Base-by-base conservation (phyloP, 2,113 vertebrate species). In the Pseudopodoces humilis region DNA sequence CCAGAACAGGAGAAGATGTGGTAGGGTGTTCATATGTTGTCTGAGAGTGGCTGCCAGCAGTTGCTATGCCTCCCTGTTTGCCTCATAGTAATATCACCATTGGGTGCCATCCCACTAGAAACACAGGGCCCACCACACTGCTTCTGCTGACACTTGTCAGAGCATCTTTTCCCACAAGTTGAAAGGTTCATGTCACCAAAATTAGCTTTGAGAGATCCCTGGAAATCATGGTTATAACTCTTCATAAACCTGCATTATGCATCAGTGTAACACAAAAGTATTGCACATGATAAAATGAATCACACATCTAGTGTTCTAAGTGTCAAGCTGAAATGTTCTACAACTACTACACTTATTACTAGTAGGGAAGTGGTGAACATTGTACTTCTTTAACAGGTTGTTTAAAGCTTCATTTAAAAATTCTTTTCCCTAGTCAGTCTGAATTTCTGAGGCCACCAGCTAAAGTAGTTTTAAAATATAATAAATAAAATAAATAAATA, bases 171-270 rank as follows among this genome's bases (percentile, higher is more conserved):
- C 8, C 33, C 46, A 13, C 1, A 7, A 11, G 24, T 2, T 39
- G 23, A 31, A 65, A 4, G 7, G 9, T 82, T 37, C 25, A 11
- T 16, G 8, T 33, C 11, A 13, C 76, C 33, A 72, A 41, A 39
- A 35, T 1, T 50, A 6, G 21, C 7, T 72, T 27, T 67, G 37
- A 67, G 35, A 77, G 4, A 24, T 17, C 18, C 37, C n/a, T 64
- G 41, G 15, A 78, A 67, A 52, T 68, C 24, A 28, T 11, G 7
- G 14, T n/a, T 65, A 8, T 16, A 55, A 7, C 23, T 44, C 35
- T 21, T 46, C 8, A 39, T 37, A 41, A 68, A 56, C 7, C 11
- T 2, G 1, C 23, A 47, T 27, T 43, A 49, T 0, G 2, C 46
- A 71, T 43, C 6, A 55, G 3, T 20, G 23, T 44, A 55, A 41